Evolutionary conservation across 1,140 invertebrate genomes (phyloP).

Genomic region (Nasonia vitripennis): DNA sequence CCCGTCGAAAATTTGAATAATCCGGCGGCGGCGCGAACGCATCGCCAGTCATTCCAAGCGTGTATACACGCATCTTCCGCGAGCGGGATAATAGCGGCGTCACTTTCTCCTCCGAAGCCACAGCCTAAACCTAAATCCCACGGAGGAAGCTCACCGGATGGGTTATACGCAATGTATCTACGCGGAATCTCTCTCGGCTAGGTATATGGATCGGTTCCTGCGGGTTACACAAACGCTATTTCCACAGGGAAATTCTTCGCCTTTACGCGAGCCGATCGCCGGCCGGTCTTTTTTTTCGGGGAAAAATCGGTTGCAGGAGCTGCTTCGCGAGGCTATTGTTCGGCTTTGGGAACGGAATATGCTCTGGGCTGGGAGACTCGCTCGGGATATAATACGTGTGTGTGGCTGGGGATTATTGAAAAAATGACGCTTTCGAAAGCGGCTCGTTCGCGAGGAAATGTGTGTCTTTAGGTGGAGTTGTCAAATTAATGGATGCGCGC

Average conservation of each 20-base stretch:
- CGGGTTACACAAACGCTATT: neutral
- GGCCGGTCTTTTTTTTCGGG: neutral
- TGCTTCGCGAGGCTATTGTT: neutral
- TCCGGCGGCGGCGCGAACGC: neutral
- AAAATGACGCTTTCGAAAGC: neutral
- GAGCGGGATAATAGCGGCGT: neutral
- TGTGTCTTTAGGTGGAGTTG: neutral
- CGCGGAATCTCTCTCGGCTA: neutral
- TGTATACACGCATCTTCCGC: neutral
- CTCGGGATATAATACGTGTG: neutral
- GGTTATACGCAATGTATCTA: neutral
- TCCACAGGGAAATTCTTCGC: neutral
- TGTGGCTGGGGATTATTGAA: neutral
- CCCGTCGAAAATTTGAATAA: constrained; percentile 26
- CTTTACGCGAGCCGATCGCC: neutral
- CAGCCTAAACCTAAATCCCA: constrained; percentile 17
- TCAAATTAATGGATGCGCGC: neutral
- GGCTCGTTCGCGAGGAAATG: no score
- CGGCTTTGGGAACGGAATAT: neutral
- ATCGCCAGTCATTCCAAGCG: constrained; percentile 6
- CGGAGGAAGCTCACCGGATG: constrained; percentile 5
- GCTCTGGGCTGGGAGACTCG: neutral
- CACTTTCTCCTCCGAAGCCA: constrained; percentile 14
- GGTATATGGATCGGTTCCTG: neutral
- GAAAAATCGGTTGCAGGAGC: neutral